Conservation (phyloP, 1,140 invertebrate species). For the Platyscapa corneri region DNA sequence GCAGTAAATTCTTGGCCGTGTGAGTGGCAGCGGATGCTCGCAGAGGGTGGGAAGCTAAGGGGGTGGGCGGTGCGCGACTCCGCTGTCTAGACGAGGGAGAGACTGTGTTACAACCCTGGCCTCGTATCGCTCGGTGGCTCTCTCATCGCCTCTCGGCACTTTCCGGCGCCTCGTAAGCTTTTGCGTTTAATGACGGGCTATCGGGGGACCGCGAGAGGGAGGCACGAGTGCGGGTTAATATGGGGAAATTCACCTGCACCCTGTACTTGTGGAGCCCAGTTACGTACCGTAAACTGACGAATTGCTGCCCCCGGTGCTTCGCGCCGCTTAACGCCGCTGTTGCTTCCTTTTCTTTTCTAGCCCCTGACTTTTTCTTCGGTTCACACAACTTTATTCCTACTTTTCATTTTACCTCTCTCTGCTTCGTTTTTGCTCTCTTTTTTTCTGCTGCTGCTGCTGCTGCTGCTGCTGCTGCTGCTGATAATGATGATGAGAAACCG, state of each 20-base stretch:
- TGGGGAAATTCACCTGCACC: conserved; percentile 59
- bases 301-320: conserved; percentile 5
- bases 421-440: not conserved
- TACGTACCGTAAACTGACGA: conserved; percentile 36
- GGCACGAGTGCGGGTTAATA: conserved; percentile 31
- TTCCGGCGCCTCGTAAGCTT: conserved; percentile 17
- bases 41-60: not conserved
- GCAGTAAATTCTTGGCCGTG: conserved; percentile 70
- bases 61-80: not conserved
- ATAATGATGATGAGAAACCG: too few species aligned
- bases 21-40: conserved; percentile 63
- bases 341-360: not conserved
- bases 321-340: not conserved
- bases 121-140: conserved; percentile 60
- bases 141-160: not conserved
- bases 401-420: not conserved
- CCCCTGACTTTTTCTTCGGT: not conserved
- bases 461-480: too few species aligned
- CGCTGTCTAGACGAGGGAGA: conserved; percentile 70
- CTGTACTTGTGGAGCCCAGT: conserved; percentile 26
- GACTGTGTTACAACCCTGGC: conserved; percentile 70
- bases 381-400: not conserved
- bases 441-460: not conserved
- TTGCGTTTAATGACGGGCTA: conserved; percentile 66
- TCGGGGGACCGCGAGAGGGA: conserved; percentile 56